These are phyloP conservation scores for Camelus dromedarius DNA, from an alignment of 2,113 vertebrate species.

Conservation along the genomic window DNA sequence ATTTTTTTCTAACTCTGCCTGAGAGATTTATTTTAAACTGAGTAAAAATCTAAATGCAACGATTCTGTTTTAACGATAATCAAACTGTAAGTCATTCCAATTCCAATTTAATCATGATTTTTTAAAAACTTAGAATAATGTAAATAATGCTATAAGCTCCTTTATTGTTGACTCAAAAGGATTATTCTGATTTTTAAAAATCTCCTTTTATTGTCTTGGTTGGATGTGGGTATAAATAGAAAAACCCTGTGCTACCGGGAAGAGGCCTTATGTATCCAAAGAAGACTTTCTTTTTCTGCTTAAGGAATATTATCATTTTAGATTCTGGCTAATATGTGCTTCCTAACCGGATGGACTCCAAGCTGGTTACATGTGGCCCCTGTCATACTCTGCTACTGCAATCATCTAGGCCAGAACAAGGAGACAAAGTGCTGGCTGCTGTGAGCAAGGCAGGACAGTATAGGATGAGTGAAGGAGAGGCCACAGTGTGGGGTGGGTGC, in stretches of 20 bases:
- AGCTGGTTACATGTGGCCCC: background rate
- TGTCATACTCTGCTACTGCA: background rate
- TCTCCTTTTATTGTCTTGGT: background rate
- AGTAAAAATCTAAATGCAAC: constrained; percentile 22
- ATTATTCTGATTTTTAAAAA: background rate
- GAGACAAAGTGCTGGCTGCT: background rate
- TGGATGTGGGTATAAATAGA: background rate
- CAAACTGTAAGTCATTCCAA: background rate
- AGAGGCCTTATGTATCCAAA: background rate
- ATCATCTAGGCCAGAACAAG: background rate
- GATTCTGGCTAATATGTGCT: background rate
- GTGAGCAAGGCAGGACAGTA: background rate
- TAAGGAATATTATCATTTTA: background rate
- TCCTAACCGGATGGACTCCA: background rate
- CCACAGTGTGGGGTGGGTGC: background rate
- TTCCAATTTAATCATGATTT: background rate
- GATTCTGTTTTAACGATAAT: constrained; percentile 9
- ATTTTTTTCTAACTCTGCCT: background rate
- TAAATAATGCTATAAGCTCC: background rate
- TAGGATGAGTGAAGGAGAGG: background rate
- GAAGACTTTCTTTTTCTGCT: background rate
- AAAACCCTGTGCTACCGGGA: background rate
- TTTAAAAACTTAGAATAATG: background rate
- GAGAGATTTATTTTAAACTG: constrained; percentile 49
- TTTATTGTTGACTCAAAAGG: background rate